Conservation (phyloP, 2,797 vertebrate genomes). For the Simalia tracyae region DNA sequence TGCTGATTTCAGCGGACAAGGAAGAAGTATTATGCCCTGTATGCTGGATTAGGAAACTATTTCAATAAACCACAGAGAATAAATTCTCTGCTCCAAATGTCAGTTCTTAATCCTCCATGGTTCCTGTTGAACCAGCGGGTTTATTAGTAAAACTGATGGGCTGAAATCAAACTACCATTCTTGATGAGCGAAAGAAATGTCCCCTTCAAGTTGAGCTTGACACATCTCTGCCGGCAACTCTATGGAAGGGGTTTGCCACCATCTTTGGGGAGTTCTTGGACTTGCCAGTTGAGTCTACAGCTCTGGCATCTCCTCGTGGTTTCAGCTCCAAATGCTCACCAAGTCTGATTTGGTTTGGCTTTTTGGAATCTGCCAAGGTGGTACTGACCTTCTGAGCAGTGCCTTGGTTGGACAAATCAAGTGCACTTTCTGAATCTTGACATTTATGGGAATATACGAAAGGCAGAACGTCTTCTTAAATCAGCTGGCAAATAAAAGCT, state of each 20-base stretch:
- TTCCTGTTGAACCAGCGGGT: slow-evolving; percentile 4
- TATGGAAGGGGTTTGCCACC: too few species aligned
- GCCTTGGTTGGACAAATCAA: too few species aligned
- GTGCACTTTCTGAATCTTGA: not conserved
- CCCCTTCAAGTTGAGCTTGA: too few species aligned
- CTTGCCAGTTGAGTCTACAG: too few species aligned
- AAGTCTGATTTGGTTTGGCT: too few species aligned
- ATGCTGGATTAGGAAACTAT: not conserved
- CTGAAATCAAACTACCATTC: not conserved
- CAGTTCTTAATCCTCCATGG: not conserved
- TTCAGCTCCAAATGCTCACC: too few species aligned
- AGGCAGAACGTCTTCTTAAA: too few species aligned
- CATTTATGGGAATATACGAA: not conserved
- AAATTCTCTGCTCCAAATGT: not conserved
- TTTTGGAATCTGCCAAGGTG: too few species aligned
- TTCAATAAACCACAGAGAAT: slow-evolving; percentile 3
- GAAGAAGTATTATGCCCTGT: not conserved
- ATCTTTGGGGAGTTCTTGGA: too few species aligned
- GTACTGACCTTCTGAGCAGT: not conserved
- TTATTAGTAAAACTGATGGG: slow-evolving; percentile 17
- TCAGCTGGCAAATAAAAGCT: too few species aligned
- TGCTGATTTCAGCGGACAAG: slow-evolving; percentile 8
- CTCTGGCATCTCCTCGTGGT: too few species aligned
- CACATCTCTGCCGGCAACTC: too few species aligned
- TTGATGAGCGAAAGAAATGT: not conserved